Conservation (phyloP, 23 tunicate species). For the Botrylloides violaceus region DNA sequence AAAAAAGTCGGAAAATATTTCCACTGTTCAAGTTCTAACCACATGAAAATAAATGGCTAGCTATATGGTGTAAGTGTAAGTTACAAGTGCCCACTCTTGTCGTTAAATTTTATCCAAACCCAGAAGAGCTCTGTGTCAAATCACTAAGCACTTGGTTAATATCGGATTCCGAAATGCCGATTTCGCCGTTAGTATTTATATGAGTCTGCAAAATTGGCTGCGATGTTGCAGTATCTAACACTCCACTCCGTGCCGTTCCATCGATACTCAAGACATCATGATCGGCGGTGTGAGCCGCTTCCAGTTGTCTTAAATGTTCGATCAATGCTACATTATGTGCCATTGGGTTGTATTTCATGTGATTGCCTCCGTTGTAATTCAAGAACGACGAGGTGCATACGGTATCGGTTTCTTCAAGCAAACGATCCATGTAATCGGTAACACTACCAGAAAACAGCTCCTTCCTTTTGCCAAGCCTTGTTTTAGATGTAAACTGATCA, state of each 20-base stretch:
- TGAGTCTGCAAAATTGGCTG: background rate
- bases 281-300: slow-evolving; percentile 4
- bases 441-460: slow-evolving; percentile 60
- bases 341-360: background rate
- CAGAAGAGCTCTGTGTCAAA: background rate
- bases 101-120: background rate
- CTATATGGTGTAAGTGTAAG: background rate
- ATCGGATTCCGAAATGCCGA: background rate
- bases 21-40: no score
- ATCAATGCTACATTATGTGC: slow-evolving; percentile 11
- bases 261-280: background rate
- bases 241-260: background rate
- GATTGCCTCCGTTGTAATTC: background rate
- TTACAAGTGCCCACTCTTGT: background rate
- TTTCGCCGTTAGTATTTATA: background rate
- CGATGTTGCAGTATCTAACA: background rate
- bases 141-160: background rate
- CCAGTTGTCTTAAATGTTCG: slow-evolving; percentile 10
- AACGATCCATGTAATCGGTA: slow-evolving; percentile 89
- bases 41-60: no score
- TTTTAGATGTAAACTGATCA: slow-evolving; percentile 73
- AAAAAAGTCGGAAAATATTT: no score
- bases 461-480: slow-evolving; percentile 75
- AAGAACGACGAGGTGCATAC: background rate
- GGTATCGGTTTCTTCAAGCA: slow-evolving; percentile 78